A percentile compares a stretch with the other conserved stretches of the same genome.
Evolutionary conservation across 2,888 invertebrate species (phyloP).

Genomic region (Dermolepida albohirtum): DNA sequence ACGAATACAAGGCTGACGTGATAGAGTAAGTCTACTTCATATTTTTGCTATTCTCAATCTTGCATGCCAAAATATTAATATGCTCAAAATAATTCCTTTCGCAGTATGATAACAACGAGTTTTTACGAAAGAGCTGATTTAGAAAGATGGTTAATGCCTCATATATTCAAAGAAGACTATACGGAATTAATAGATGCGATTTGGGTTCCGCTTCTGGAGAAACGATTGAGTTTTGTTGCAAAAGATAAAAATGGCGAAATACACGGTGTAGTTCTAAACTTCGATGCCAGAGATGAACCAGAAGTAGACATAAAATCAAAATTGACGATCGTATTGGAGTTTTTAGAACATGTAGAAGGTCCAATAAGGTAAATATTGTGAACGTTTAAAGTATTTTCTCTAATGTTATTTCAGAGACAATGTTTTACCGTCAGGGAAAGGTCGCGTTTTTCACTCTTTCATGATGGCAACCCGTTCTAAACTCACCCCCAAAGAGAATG

Average conservation of each 20-base stretch:
- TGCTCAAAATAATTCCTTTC: slow-evolving; percentile 47
- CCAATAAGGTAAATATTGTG: slow-evolving; percentile 71
- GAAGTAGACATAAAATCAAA: slow-evolving; percentile 77
- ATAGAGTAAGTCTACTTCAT: slow-evolving; percentile 73
- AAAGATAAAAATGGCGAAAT: slow-evolving; percentile 68
- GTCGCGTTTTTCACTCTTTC: slow-evolving; percentile 83
- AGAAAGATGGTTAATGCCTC: slow-evolving; percentile 81
- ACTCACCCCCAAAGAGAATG: slow-evolving; percentile 79
- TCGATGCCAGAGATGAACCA: slow-evolving; percentile 86
- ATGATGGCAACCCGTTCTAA: slow-evolving; percentile 86
- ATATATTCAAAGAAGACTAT: slow-evolving; percentile 77
- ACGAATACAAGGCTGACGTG: slow-evolving; percentile 75
- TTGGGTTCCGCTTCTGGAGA: slow-evolving; percentile 78
- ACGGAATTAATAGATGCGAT: slow-evolving; percentile 74
- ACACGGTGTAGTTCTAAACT: slow-evolving; percentile 82
- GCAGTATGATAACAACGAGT: slow-evolving; percentile 85
- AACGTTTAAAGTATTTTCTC: too few relatives aligned
- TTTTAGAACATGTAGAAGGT: slow-evolving; percentile 81
- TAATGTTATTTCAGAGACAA: slow-evolving; percentile 65
- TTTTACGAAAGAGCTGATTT: slow-evolving; percentile 89
- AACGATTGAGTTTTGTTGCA: slow-evolving; percentile 80
- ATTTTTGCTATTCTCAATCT: neutral
- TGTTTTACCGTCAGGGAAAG: slow-evolving; percentile 73
- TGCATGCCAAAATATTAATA: neutral
- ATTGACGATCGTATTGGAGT: slow-evolving; percentile 79